A percentile compares a stretch with the other conserved stretches of the same genome.
These are phyloP conservation scores for Bolinopsis microptera DNA, from an alignment of 37 sponge, comb jelly and placozoan species.

Conservation along the genomic window DNA sequence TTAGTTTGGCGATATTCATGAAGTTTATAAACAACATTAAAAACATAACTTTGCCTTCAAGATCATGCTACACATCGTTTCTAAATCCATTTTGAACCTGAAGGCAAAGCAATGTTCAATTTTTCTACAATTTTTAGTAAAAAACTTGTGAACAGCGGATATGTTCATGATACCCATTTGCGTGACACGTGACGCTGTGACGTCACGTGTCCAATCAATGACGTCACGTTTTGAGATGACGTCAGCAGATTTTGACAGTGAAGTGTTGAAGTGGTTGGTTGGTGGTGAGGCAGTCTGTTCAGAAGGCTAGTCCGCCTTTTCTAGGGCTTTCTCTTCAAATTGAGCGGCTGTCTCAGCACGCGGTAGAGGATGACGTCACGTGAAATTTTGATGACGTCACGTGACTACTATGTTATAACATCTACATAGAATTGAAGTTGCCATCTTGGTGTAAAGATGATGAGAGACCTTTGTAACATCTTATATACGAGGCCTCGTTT, in stretches of 20 bases:
- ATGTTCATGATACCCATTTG: background rate
- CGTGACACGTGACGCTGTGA: background rate
- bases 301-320: constrained; percentile 46
- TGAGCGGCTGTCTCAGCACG: background rate
- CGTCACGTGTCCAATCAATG: background rate
- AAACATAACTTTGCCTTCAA: background rate
- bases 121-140: background rate
- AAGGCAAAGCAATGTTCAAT: background rate
- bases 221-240: background rate
- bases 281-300: background rate
- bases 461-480: background rate
- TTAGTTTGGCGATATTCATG: background rate
- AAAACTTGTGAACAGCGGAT: background rate
- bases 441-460: background rate
- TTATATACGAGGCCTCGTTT: background rate
- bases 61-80: background rate
- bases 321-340: constrained; percentile 51
- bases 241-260: background rate
- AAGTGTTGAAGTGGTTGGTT: background rate
- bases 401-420: background rate
- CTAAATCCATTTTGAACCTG: background rate
- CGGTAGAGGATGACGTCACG: background rate
- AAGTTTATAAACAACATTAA: background rate
- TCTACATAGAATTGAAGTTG: background rate
- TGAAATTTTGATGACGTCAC: background rate